Evolutionary conservation across 2,113 vertebrate genomes (phyloP), one percentile per base, ranked within the genome.

Genomic region (Danionella cerebrum): DNA sequence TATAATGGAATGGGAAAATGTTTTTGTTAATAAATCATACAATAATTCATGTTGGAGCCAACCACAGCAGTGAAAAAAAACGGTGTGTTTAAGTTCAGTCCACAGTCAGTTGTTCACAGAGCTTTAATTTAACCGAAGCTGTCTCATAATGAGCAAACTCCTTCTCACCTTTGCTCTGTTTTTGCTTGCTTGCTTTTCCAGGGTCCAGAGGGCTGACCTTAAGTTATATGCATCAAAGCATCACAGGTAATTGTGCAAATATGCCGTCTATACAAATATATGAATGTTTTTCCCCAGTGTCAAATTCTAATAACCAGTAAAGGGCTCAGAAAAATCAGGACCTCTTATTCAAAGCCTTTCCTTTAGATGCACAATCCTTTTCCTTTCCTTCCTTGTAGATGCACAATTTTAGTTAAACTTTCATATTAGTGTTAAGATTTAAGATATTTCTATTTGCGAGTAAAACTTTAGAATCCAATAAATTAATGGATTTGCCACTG

Each of bases 191-290:
- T n/a, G n/a, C n/a, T 45, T 60, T 36, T 31, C 45, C 10, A 21
- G 58, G 27, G 27, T 18, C 7, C 33, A 13, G 10, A 60, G 41
- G 69, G 71, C 72, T 73, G 58, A 78, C 79, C 80, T 80, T 83
- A 68, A 76, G 80, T 79, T 81, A 80, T 81, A 78, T 81, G 76
- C 76, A 69, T 78, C 74, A 72, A 79, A 67, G 27, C 25, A 35
- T n/a, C n/a, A 22, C 38, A 71, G 50, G 78, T 85, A 84, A 83
- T 85, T 82, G 81, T 71, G 64, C 69, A 63, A 69, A 52, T 55
- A 19, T 69, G 65, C 73, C 75, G 70, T 81, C 59, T 22, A n/a
- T 9, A 33, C 9, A 45, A 47, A 50, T 33, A 73, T 58, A 13
- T 63, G 48, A 65, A 51, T 67, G 16, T 55, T 45, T 76, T 52